These are phyloP conservation scores for Lerema accius DNA, from an alignment of 1,140 invertebrate genomes.

Conservation along the genomic window DNA sequence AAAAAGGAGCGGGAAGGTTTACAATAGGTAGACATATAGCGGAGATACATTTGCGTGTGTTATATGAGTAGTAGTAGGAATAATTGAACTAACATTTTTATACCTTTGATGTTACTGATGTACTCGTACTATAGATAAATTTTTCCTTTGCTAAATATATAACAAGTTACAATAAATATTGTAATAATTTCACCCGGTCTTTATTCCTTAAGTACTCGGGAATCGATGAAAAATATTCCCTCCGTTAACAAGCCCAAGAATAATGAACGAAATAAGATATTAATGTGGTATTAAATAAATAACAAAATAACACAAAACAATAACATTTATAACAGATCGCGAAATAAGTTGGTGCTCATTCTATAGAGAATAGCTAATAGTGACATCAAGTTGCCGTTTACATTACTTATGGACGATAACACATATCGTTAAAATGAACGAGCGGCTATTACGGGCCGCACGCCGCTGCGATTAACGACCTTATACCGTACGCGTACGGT, in stretches of 20 bases:
- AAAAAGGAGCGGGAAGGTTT: too few relatives aligned
- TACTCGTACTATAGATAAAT: too few relatives aligned
- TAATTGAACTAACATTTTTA: too few relatives aligned
- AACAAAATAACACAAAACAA: conserved; percentile 3
- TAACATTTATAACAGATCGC: conserved; percentile 12
- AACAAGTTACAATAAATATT: too few relatives aligned
- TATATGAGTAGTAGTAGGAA: too few relatives aligned
- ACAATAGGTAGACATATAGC: too few relatives aligned
- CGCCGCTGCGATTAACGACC: conserved; percentile 11
- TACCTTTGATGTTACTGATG: too few relatives aligned
- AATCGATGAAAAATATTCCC: not conserved
- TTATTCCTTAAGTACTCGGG: not conserved
- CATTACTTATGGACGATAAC: conserved; percentile 32
- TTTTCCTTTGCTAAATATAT: too few relatives aligned
- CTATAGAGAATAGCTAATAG: conserved; percentile 25
- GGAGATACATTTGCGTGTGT: too few relatives aligned
- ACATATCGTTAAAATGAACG: conserved; percentile 35
- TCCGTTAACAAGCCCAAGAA: not conserved
- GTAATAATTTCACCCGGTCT: too few relatives aligned
- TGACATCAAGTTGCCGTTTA: conserved; percentile 32
- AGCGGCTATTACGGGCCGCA: conserved; percentile 10
- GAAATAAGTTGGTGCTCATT: conserved; percentile 22
- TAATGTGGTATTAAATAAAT: not conserved
- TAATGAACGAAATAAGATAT: not conserved
- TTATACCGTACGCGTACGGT: conserved; percentile 5